phyloP scores from a whole-genome alignment of 2,888 invertebrate genomes.

The Hirtodrosophila histrioides region DNA sequence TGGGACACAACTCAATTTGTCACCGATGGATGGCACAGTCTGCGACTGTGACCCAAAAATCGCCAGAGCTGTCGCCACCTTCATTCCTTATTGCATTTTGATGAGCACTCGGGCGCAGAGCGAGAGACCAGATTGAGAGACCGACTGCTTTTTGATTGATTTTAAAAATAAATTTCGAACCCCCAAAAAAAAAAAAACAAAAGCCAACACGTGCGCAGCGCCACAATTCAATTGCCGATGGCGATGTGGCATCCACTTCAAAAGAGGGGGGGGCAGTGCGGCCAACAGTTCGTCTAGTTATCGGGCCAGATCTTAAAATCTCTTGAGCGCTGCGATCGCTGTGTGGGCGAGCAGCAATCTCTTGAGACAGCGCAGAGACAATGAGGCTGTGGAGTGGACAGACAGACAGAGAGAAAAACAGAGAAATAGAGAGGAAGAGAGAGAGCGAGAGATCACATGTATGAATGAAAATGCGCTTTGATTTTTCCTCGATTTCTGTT shows the following conservation, averaged over 20 bases:
- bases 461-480: conserved; percentile 66
- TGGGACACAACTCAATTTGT: conserved; percentile 42
- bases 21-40: conserved; percentile 31
- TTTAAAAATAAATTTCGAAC: conserved; percentile 66
- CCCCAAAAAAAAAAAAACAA: no score
- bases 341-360: conserved; percentile 50
- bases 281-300: conserved; percentile 25
- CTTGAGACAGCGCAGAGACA: conserved; percentile 42
- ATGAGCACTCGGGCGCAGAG: conserved; percentile 29
- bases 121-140: conserved; percentile 29
- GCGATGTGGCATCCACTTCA: conserved; percentile 32
- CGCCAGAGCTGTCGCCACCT: conserved; percentile 48
- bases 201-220: conserved; percentile 41
- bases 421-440: background rate
- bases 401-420: conserved; percentile 3
- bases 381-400: conserved; percentile 18
- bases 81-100: conserved; percentile 54
- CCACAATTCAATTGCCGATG: conserved; percentile 10
- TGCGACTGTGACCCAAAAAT: conserved; percentile 51
- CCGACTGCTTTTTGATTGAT: conserved; percentile 62
- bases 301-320: conserved; percentile 34
- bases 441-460: conserved; percentile 21
- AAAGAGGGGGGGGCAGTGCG: conserved; percentile 25
- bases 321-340: conserved; percentile 28
- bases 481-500: conserved; percentile 41